Base-by-base conservation (phyloP, 2,888 invertebrate species). In the Andrena bucephala region DNA sequence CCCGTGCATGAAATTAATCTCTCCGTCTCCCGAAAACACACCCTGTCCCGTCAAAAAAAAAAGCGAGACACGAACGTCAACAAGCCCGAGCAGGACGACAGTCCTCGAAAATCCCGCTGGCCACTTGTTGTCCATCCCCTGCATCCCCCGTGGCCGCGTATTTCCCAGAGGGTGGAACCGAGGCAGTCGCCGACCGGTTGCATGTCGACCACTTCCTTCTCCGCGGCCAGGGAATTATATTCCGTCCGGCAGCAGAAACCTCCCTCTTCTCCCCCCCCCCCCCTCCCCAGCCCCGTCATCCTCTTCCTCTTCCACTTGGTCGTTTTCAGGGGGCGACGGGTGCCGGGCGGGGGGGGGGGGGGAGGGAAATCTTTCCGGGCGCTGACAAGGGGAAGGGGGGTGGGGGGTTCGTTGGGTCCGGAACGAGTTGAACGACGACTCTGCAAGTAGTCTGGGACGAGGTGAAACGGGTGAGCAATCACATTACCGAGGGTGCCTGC, bases 381-480 rank as follows among this genome's bases (percentile, higher is more conserved):
- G 70, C 62, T 36, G 74, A 81, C 77, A 81, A 50, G 67, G 62
- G 82, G 76, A 81, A 83, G 83, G 87, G 85, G 52, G 73, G 60
- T 81, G 76, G 85, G 86, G 85, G 88, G 86, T 84, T 85, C 69
- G 79, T 84, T 84, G 87, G 87, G 87, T 85, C 78, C 80, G 76
- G 87, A 73, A 81, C 71, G 79, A 82, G 76, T 77, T 76, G 82
- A 84, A 84, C 84, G 85, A 82, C 78, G 86, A 80, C 74, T 77
- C 83, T 85, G 81, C 86, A 82, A 87, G 87, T 85, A 86, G 84
- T 84, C 84, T 77, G 87, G 87, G 84, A 87, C 85, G 87, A 90
- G 86, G 86, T 88, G 89, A 90, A 91, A 89, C 88, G 91, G 89
- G 87, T 88, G 90, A 90, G 90, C 90, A 91, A 92, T 92, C 91